Base-by-base conservation (phyloP, 2,797 vertebrate species). In the Sparidentex hasta region DNA sequence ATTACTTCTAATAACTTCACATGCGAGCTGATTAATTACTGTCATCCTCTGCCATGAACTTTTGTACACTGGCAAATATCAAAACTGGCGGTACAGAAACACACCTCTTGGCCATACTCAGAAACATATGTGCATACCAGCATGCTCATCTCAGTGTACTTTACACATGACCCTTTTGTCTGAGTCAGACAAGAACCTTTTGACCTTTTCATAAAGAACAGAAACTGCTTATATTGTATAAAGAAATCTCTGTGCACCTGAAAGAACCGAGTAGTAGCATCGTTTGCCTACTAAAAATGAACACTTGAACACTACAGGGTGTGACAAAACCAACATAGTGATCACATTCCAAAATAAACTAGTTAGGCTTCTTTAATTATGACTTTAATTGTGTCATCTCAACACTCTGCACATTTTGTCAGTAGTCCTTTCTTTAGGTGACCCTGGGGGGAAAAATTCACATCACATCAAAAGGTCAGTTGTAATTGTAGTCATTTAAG, bases 1-100 rank as follows among this genome's bases (percentile, higher is more conserved):
- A 66, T 41, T 1, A 85, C 56, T 82, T 85, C 87, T 87, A 88
- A 83, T 86, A 88, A 86, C 77, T 71, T 84, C 72, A 54, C 23
- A 76, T 25, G 33, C 23, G 57, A 71, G 46, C 33, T 0, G 8
- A 64, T 57, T 84, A 82, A 88, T 88, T 82, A 70, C 58, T 17
- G 80, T 71, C 68, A 44, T 66, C 63, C 2, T 78, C 70, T 44
- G 51, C 59, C 25, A 11, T 57, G 77, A 58, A 80, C 80, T 62
- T 81, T 74, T 8, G 50, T 59, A 65, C 76, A 44, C 12, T 0
- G 4, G 72, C 48, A 71, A 67, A 85, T 73, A 68, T 73, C 78
- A 74, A 82, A 33, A 83, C 25, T 17, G 46, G 38, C 38, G n/a
- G 78, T 56, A 51, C 9, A 65, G 48, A 80, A 51, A 72, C 16